Evolutionary conservation across 2,113 vertebrate genomes (phyloP).

Genomic region (Trogon surrucura): DNA sequence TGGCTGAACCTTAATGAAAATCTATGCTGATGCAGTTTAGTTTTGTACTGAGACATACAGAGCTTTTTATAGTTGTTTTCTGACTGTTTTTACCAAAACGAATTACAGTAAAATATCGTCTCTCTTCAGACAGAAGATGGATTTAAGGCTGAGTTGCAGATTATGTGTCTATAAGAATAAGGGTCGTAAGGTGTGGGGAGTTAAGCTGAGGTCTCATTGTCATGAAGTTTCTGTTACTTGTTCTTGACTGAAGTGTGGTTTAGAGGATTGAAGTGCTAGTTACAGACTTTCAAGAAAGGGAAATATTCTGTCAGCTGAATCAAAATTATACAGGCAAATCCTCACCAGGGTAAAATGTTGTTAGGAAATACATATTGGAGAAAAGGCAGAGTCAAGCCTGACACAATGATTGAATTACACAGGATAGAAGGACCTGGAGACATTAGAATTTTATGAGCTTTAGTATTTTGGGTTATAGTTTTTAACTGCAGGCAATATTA

Average conservation of each 20-base stretch:
- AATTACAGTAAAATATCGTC: neutral
- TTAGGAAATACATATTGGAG: neutral
- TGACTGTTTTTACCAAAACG: neutral
- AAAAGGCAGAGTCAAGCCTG: neutral
- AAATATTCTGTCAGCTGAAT: neutral
- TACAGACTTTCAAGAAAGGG: neutral
- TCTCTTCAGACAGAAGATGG: neutral
- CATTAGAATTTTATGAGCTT: neutral
- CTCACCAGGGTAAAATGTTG: neutral
- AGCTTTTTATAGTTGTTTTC: neutral
- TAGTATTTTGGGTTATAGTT: neutral
- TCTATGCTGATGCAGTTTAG: neutral
- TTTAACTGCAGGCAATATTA: neutral
- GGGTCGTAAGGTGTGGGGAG: neutral
- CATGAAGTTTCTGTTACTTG: conserved; percentile 13
- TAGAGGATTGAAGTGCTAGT: conserved; percentile 27
- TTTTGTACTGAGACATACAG: neutral
- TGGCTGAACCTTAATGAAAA: neutral
- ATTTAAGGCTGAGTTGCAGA: conserved; percentile 20
- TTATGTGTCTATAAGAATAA: neutral
- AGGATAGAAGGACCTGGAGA: neutral
- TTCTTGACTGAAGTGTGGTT: conserved; percentile 44
- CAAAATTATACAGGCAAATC: neutral
- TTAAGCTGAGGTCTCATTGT: conserved; percentile 22
- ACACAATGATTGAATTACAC: neutral